phyloP scores from a whole-genome alignment of 2,797 vertebrate species.

The Remorina albescens region DNA sequence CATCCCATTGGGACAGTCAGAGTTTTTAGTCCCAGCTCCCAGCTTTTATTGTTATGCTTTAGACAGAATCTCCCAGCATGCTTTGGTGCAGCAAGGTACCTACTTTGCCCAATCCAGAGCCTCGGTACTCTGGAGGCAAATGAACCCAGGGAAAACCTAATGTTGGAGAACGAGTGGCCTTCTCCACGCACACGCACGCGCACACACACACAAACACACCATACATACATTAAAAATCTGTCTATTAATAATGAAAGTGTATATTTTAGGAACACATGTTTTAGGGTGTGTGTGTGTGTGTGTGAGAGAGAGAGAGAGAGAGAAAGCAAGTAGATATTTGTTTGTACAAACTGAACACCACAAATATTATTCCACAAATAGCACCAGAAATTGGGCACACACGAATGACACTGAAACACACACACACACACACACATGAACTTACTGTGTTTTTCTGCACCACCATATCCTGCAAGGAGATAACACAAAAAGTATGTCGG shows the following conservation, averaged over 20 bases:
- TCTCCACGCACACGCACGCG: constrained; percentile 79
- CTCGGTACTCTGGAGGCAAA: constrained; percentile 88
- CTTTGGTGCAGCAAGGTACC: constrained; percentile 71
- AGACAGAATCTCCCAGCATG: constrained; percentile 68
- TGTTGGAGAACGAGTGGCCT: constrained; percentile 76
- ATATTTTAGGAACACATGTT: constrained; percentile 8
- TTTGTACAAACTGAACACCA: constrained; percentile 3
- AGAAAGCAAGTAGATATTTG: constrained; percentile 1
- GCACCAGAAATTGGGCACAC: constrained; percentile 13
- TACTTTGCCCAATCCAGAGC: constrained; percentile 88
- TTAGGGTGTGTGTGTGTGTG: neutral
- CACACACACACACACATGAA: constrained; percentile 68
- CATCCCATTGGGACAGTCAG: neutral
- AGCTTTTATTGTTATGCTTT: constrained; percentile 35
- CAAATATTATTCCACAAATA: constrained; percentile 60
- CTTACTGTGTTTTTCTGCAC: constrained; percentile 97
- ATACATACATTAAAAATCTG: constrained; percentile 23
- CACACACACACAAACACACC: constrained; percentile 53
- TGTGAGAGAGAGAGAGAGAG: neutral
- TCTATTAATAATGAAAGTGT: neutral
- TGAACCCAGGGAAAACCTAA: constrained; percentile 88
- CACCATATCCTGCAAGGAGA: constrained; percentile 90
- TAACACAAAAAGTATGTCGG: constrained; percentile 35
- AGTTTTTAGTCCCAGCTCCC: neutral
- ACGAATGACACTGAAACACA: constrained; percentile 45